Conservation (phyloP, 2,113 vertebrate genomes). For the Chaenocephalus aceratus region DNA sequence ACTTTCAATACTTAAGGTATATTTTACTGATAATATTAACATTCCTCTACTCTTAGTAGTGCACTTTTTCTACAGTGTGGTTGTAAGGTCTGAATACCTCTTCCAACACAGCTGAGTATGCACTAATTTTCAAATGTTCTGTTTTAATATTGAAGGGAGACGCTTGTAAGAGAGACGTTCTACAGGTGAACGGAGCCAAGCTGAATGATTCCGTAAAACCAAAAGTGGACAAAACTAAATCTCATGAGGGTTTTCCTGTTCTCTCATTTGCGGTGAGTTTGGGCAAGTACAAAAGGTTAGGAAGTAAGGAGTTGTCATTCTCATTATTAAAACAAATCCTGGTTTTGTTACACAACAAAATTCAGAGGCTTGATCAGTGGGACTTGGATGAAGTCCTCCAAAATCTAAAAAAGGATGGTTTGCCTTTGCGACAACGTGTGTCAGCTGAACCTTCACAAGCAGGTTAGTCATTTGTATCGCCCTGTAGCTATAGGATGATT, state of each 20-base stretch:
- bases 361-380: slow-evolving; percentile 80
- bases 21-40: too few relatives aligned
- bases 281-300: background rate
- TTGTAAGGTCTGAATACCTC: too few relatives aligned
- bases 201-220: background rate
- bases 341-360: slow-evolving; percentile 46
- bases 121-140: background rate
- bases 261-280: slow-evolving; percentile 61
- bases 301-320: background rate
- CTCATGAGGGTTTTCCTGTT: slow-evolving; percentile 2
- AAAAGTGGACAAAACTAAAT: background rate
- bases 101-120: background rate
- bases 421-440: background rate
- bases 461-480: slow-evolving; percentile 6
- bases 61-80: too few relatives aligned
- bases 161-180: background rate
- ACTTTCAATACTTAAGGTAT: too few relatives aligned
- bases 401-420: slow-evolving; percentile 60
- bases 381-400: slow-evolving; percentile 76
- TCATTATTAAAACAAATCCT: background rate
- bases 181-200: background rate
- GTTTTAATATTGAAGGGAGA: slow-evolving; percentile 1
- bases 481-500: background rate
- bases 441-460: slow-evolving; percentile 15
- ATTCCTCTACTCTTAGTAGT: too few relatives aligned